These are phyloP conservation scores for Psephotus haematonotus DNA, from an alignment of 2,113 vertebrate genomes.

Conservation along the genomic window DNA sequence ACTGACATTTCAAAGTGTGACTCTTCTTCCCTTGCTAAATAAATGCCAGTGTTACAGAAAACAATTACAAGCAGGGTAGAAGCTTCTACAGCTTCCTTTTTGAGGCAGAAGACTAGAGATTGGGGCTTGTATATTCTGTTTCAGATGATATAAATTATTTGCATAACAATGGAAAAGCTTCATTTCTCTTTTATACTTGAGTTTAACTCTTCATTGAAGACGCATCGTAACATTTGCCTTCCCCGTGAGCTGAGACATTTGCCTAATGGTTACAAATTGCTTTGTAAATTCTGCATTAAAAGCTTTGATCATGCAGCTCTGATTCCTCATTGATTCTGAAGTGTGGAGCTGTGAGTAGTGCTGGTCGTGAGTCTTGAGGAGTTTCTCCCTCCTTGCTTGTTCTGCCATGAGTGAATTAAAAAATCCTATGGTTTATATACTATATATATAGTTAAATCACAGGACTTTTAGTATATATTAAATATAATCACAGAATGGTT, in stretches of 20 bases:
- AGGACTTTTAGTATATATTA: neutral
- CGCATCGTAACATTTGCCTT: neutral
- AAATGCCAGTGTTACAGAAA: neutral
- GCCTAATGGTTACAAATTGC: constrained; percentile 9
- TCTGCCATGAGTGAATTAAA: neutral
- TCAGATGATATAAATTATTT: neutral
- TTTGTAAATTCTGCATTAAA: neutral
- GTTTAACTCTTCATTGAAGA: neutral
- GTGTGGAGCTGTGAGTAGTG: neutral
- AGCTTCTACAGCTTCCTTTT: neutral
- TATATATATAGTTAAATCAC: neutral
- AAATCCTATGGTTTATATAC: neutral
- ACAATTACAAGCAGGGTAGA: neutral
- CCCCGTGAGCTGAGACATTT: neutral
- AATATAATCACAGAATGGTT: too few species aligned
- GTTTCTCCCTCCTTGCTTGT: neutral
- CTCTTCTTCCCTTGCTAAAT: neutral
- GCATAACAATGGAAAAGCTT: neutral
- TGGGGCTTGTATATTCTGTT: neutral
- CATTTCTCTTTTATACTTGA: neutral
- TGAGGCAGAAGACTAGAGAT: neutral
- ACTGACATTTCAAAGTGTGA: neutral
- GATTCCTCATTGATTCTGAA: neutral
- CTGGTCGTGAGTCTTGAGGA: neutral
- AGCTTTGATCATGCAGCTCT: neutral